Percentiles rank a stretch among this genome's conserved stretches.
These are phyloP conservation scores for Euglossa dilemma DNA, from an alignment of 1,140 invertebrate genomes.

Conservation along the genomic window DNA sequence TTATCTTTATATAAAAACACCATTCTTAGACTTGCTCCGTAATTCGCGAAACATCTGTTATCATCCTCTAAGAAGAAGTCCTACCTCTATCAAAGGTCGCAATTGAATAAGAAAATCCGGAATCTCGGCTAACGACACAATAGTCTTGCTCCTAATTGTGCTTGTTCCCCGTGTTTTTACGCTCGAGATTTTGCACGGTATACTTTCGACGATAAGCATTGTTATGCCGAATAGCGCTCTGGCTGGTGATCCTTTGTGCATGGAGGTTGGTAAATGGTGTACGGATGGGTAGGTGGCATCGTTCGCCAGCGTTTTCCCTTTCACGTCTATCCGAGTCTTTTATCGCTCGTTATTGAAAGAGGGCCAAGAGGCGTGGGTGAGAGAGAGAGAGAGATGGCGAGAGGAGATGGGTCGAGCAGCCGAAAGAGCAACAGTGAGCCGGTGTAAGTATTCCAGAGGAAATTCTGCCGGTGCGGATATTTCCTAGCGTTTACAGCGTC, in stretches of 20 bases:
- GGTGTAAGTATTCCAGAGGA: neutral
- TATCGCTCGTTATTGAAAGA: constrained; percentile 17
- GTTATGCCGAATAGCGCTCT: neutral
- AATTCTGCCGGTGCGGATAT: neutral
- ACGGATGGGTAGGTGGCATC: neutral
- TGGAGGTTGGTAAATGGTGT: neutral
- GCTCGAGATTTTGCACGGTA: neutral
- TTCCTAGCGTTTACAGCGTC: neutral
- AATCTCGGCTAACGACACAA: neutral
- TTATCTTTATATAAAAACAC: too few relatives aligned
- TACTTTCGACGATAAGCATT: constrained; percentile 1
- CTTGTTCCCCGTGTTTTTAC: neutral
- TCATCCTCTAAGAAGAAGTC: neutral
- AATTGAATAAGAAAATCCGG: neutral
- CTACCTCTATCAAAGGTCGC: too few relatives aligned
- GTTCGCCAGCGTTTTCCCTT: neutral
- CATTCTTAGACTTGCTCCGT: too few relatives aligned
- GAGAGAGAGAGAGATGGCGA: too few relatives aligned
- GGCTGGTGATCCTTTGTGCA: neutral
- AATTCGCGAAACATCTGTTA: neutral
- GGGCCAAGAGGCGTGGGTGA: neutral
- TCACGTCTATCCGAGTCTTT: constrained; percentile 10
- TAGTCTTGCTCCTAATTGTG: neutral
- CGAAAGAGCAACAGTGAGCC: constrained; percentile 3
- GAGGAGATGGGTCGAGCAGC: too few relatives aligned